Base-by-base conservation (phyloP, 2,888 invertebrate species). In the Neoscelio sp. region DNA sequence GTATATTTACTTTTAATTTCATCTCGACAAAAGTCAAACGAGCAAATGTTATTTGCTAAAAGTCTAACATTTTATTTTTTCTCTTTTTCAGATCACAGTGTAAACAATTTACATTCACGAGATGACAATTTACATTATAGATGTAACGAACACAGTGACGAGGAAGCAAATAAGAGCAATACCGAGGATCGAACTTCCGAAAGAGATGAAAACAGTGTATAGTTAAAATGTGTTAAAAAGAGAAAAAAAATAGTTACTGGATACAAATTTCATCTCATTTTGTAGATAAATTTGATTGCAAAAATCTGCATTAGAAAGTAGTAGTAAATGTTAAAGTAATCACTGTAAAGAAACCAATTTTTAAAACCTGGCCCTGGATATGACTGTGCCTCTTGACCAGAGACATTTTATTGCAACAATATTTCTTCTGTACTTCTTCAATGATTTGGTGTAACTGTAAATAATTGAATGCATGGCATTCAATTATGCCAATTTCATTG, bases 41-140 rank as follows among this genome's bases (percentile, higher is more conserved):
- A n/a, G n/a, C n/a, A n/a, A n/a, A n/a, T n/a, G n/a, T 33, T 17
- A 35, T n/a, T 35, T 1, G 4, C 10, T 26, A 26, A 46, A 23
- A 26, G 7, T 48, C 26, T 38, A 2, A 8, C n/a, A 38, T 12
- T 12, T 23, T 23, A 23, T 28, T 2, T 28, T 33, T 8, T 10
- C 10, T 10, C 52, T 42, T 20, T 18, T 70, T 70, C 40, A 73
- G 73, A 7, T 48, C 62, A 73, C 13, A 13, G 15, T 28, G 13
- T 28, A 13, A 48, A 56, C 8, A 65, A 65, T 18, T 74, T 74
- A 4, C 10, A 17, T 8, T 13, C 38, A 18, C 23, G 18, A 17
- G 26, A 62, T 3, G 44, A 71, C 17, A 10, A 28, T 20, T 13
- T 35, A 23, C 46, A 38, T 58, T 52, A 60, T 18, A 20, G 17